Conservation (phyloP, 2,113 vertebrate species). For the Pygathrix nemaeus region DNA sequence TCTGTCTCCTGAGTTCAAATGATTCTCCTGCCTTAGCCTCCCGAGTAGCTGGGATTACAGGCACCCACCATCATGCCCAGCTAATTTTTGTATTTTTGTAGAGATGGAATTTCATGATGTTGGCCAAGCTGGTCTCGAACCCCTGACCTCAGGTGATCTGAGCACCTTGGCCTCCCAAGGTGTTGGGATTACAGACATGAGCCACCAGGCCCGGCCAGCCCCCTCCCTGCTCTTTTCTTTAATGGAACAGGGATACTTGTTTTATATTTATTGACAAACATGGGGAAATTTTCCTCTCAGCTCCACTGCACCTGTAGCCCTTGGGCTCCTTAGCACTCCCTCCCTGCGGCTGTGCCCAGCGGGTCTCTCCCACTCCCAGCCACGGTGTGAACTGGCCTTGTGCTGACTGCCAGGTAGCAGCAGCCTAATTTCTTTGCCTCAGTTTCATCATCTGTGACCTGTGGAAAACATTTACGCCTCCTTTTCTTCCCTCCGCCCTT, state of each 20-base stretch:
- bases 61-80: no score
- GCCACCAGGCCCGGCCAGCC: no score
- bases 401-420: background rate
- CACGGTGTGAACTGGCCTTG: background rate
- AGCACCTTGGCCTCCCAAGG: no score
- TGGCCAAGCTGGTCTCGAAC: no score
- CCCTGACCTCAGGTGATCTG: no score
- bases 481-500: background rate
- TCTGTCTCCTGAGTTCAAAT: no score
- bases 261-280: background rate
- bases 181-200: no score
- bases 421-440: background rate
- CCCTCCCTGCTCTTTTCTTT: background rate
- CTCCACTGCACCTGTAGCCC: background rate
- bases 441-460: background rate
- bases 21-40: no score
- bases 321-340: rapidly evolving
- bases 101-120: no score
- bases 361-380: background rate
- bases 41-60: no score
- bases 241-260: background rate
- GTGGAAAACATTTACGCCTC: background rate
- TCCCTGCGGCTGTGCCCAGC: background rate
- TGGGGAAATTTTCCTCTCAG: background rate
- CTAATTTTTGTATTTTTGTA: no score